Evolutionary conservation across 2,797 vertebrate species (phyloP), one percentile per base, ranked within the genome.

Genomic region (Sebastes miniatus): DNA sequence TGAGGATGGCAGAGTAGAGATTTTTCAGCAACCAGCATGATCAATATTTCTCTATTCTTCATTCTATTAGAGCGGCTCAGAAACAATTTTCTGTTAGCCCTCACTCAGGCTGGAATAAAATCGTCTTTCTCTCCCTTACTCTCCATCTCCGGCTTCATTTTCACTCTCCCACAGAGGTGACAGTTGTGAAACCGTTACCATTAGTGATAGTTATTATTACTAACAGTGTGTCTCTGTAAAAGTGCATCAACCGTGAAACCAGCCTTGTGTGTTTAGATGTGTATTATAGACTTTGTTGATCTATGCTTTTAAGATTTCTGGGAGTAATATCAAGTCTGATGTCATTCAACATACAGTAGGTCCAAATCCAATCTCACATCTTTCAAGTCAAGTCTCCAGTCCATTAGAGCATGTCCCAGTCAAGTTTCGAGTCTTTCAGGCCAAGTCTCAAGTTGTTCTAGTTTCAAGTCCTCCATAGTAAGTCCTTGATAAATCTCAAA

Each of bases 11-110:
- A 58, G 72, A 79, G 71, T 72, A 52, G 69, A 88, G 73, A 76
- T 84, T 83, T 83, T 92, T 87, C 88, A 82, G 69, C 67, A 84
- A 58, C 73, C 20, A 36, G 57, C 62, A 71, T 85, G 84, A 91
- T 93, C 91, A 89, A 92, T 94, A 92, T 85, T 91, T 91, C 83
- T 85, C 85, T 75, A 87, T 91, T 90, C 77, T 82, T 87, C 79
- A 66, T 91, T 91, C 81, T 88, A 88, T 89, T 89, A 86, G 63
- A 86, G 75, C 14, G 1, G 70, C 83, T 93, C 89, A 79, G 78
- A 87, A 90, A 91, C 90, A 81, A 86, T 92, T 86, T 90, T 91
- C 81, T 65, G 70, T 87, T 74, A 79, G 83, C 69, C 62, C 52
- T 88, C 84, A 72, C 64, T 87, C 79, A 67, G 69, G n/a, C 62